Evolutionary conservation across 2,113 vertebrate species (phyloP).

Genomic region (Eulemur rufifrons): DNA sequence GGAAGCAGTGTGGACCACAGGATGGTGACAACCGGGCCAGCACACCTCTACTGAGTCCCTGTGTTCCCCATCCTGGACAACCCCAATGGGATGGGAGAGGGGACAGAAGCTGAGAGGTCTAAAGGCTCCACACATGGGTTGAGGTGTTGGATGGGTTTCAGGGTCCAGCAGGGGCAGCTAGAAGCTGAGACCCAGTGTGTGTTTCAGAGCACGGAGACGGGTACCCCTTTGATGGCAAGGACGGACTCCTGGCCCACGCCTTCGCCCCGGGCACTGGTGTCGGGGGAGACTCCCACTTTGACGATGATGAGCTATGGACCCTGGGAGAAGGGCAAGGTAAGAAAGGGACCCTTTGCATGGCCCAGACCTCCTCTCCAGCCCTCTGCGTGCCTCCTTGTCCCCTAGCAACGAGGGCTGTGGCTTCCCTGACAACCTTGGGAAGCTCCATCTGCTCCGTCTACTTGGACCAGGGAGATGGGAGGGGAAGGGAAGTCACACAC

Average conservation of each 20-base stretch:
- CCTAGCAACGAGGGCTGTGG: background rate
- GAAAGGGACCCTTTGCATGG: fast-evolving
- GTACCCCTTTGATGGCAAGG: constrained; percentile 98
- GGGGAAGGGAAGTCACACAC: background rate
- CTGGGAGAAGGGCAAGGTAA: constrained; percentile 98
- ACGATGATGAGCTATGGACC: constrained; percentile 98
- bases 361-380: fast-evolving
- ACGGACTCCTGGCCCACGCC: constrained; percentile 97
- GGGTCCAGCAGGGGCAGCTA: fast-evolving
- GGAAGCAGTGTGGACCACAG: background rate
- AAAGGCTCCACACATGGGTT: fast-evolving
- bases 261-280: constrained; percentile 96
- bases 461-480: background rate
- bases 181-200: background rate
- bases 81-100: background rate
- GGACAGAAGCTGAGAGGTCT: background rate
- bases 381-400: background rate
- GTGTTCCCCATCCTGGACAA: too few relatives aligned
- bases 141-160: background rate
- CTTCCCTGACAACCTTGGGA: background rate
- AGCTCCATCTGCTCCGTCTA: background rate
- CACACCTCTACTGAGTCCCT: background rate
- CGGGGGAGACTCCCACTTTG: constrained; percentile 98
- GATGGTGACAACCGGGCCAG: background rate
- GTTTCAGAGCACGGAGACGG: constrained; percentile 96